Base-by-base conservation (phyloP, 2,797 vertebrate species). In the Halcyon leucocephala region DNA sequence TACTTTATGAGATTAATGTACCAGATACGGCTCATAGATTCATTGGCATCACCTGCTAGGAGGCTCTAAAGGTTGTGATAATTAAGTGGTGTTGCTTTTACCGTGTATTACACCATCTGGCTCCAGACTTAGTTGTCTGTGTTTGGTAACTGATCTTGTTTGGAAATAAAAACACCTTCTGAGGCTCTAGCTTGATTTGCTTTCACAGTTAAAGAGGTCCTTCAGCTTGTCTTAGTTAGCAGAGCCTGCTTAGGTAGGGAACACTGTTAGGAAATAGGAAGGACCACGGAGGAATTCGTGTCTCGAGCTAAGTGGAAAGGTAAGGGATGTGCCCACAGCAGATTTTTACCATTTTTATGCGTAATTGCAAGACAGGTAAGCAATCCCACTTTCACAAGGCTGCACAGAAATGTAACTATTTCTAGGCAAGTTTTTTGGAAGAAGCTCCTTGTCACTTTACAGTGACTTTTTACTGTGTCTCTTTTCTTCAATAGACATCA, bases 51-150 rank as follows among this genome's bases (percentile, higher is more conserved):
- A 82, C 73, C 85, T 90, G 55, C 58, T 35, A 48, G 91, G 88
- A 71, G 66, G 65, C 65, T 94, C 76, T 93, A 42, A 91, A 88
- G 39, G 46, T 67, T 81, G 76, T 72, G 82, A 65, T 88, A 88
- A 95, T 93, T 94, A 95, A 93, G 35, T 58, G 48, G 41, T 74
- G 58, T 51, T 90, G 94, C 92, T 96, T 85, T 96, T 92, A 91
- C 69, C 52, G 42, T 65, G 49, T 82, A 88, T 96, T 94, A 54
- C 41, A 86, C 91, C 84, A 93, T 92, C 92, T 96, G 93, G 71
- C 82, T 89, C 26, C 72, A 92, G 76, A 90, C 72, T 93, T 82
- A 92, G 85, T 91, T 76, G 84, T 90, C 92, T 93, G 72, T 65
- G 33, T 76, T 87, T 86, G 61, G 51, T 93, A 72, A 74, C 72